Conservation (phyloP, 2,888 invertebrate species). For the Ceramica pisi region DNA sequence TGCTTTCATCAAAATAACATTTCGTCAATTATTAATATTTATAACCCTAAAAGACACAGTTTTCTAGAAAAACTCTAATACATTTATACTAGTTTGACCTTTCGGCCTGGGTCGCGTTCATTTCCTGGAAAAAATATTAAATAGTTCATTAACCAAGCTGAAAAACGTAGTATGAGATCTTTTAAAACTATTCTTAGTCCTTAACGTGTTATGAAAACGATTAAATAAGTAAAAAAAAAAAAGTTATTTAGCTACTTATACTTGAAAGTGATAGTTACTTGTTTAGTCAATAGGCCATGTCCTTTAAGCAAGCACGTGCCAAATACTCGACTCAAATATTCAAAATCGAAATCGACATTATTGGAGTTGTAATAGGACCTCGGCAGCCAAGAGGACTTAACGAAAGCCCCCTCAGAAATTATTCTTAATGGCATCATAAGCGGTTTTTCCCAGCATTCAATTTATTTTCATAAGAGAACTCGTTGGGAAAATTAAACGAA, state of each 20-base stretch:
- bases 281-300: slow-evolving; percentile 12
- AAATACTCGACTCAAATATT: slow-evolving; percentile 59
- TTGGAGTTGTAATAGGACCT: slow-evolving; percentile 72
- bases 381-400: slow-evolving; percentile 70
- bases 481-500: slow-evolving; percentile 76
- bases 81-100: slow-evolving; percentile 16
- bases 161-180: background rate
- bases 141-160: slow-evolving; percentile 7
- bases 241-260: slow-evolving; percentile 1
- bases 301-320: slow-evolving; percentile 28
- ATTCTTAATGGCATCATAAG: slow-evolving; percentile 78
- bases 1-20: slow-evolving; percentile 26
- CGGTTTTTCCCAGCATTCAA: slow-evolving; percentile 78
- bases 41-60: slow-evolving; percentile 9
- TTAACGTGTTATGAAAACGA: slow-evolving; percentile 1
- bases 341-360: slow-evolving; percentile 71
- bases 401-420: slow-evolving; percentile 70
- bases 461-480: slow-evolving; percentile 79
- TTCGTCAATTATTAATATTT: slow-evolving; percentile 3
- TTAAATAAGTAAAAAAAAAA: slow-evolving; percentile 1
- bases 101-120: background rate
- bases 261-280: background rate
- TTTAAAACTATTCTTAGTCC: slow-evolving; percentile 6
- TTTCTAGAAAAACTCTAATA: slow-evolving; percentile 2
- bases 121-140: slow-evolving; percentile 6